A percentile compares a stretch with the other conserved stretches of the same genome.
These are phyloP conservation scores for Chaenodraco wilsoni DNA, from an alignment of 2,797 vertebrate species.

Conservation along the genomic window DNA sequence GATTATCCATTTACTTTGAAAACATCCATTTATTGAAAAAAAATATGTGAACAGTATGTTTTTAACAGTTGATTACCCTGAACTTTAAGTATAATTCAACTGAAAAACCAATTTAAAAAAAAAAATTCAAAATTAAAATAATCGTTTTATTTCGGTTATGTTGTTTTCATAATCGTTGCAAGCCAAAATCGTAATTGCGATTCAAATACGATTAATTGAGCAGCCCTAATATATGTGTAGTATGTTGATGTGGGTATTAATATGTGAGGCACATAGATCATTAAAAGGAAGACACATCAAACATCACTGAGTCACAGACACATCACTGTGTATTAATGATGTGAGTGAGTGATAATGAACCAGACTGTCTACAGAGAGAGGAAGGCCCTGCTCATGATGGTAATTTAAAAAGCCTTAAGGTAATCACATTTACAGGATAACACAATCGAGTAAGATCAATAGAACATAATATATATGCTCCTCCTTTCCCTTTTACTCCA, in stretches of 20 bases:
- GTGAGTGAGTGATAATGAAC: neutral
- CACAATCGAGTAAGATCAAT: conserved; percentile 15
- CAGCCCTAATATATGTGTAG: neutral
- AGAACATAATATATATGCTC: neutral
- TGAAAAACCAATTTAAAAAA: too few relatives aligned
- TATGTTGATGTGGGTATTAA: conserved; percentile 4
- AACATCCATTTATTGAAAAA: too few relatives aligned
- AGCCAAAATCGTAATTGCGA: too few relatives aligned
- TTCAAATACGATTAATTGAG: too few relatives aligned
- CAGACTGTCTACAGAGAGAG: neutral
- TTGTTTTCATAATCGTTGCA: too few relatives aligned
- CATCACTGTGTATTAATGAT: conserved; percentile 6
- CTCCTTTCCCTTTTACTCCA: neutral
- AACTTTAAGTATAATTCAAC: too few relatives aligned
- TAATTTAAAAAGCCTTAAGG: conserved; percentile 18
- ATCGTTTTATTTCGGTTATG: too few relatives aligned
- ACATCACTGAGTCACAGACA: conserved; percentile 32
- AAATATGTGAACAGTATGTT: too few relatives aligned
- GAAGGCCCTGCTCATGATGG: neutral
- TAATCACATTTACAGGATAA: conserved; percentile 16
- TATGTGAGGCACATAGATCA: neutral
- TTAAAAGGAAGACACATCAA: conserved; percentile 5
- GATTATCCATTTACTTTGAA: too few relatives aligned
- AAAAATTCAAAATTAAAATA: too few relatives aligned
- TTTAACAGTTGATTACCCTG: too few relatives aligned